These are phyloP conservation scores for Phthorimaea operculella DNA, from an alignment of 1,140 invertebrate genomes.

Conservation along the genomic window DNA sequence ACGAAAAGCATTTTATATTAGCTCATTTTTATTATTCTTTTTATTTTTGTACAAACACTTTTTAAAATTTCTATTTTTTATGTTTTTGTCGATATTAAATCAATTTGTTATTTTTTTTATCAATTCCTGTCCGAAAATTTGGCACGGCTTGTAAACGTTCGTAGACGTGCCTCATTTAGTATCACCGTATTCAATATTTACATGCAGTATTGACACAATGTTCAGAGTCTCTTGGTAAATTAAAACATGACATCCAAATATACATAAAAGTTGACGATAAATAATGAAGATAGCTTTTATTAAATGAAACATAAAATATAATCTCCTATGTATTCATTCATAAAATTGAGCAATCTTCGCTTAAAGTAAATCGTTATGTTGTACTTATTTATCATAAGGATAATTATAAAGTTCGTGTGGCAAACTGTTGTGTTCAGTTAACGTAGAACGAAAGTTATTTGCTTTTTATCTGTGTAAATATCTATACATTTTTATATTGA, in stretches of 20 bases:
- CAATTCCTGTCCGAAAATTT: constrained; percentile 35
- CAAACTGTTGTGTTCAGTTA: too few species aligned
- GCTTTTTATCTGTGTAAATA: background rate
- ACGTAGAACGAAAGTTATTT: background rate
- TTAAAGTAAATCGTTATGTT: constrained; percentile 55
- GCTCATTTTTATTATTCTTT: constrained; percentile 26
- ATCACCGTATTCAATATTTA: constrained; percentile 17
- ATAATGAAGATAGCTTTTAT: background rate
- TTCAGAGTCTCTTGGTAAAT: background rate
- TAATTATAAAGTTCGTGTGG: constrained; percentile 8
- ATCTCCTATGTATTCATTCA: constrained; percentile 21
- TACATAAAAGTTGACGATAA: background rate
- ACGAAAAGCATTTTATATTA: constrained; percentile 30
- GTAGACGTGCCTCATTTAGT: constrained; percentile 7
- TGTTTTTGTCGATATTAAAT: constrained; percentile 14
- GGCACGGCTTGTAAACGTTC: constrained; percentile 18
- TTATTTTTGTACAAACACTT: constrained; percentile 43
- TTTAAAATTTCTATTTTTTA: constrained; percentile 22
- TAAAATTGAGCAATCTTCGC: constrained; percentile 63
- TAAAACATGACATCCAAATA: background rate
- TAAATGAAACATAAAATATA: constrained; percentile 22
- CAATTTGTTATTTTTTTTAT: constrained; percentile 17
- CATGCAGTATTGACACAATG: constrained; percentile 11
- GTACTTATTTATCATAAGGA: constrained; percentile 58
- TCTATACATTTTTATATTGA: background rate